Evolutionary conservation across 2,797 vertebrate species (phyloP).

Genomic region (Anabacerthia variegaticeps): DNA sequence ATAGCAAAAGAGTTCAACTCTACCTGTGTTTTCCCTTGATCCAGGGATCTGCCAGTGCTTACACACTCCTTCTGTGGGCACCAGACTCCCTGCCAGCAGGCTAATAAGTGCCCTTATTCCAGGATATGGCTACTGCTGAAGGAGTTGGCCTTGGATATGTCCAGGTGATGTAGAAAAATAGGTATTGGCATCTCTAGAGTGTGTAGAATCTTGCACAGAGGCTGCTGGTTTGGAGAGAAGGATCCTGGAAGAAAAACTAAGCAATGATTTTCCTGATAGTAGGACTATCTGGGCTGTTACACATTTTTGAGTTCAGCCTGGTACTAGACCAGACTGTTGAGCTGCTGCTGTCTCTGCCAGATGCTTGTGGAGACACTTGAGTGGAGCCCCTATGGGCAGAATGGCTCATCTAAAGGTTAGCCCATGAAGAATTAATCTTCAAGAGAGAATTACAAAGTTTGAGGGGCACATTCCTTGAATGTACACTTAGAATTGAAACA

Average conservation of each 20-base stretch:
- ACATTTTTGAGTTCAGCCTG: background rate
- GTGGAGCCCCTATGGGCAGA: background rate
- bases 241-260: background rate
- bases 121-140: background rate
- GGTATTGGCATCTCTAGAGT: background rate
- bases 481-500: background rate
- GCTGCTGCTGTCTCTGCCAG: background rate
- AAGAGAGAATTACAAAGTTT: background rate
- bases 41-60: background rate
- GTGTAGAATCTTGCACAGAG: background rate
- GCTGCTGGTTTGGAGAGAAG: background rate
- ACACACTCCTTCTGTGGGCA: background rate
- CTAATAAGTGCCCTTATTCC: background rate
- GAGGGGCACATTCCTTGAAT: background rate
- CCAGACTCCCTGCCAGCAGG: background rate
- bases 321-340: background rate
- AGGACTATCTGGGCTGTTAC: background rate
- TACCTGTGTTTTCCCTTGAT: background rate
- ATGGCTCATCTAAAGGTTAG: background rate
- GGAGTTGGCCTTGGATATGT: background rate
- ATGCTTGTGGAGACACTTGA: background rate
- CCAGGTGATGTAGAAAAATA: background rate
- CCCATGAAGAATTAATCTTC: background rate
- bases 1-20: background rate
- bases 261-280: background rate